Conservation (phyloP, 2,113 vertebrate genomes). For the Alligator sinensis region DNA sequence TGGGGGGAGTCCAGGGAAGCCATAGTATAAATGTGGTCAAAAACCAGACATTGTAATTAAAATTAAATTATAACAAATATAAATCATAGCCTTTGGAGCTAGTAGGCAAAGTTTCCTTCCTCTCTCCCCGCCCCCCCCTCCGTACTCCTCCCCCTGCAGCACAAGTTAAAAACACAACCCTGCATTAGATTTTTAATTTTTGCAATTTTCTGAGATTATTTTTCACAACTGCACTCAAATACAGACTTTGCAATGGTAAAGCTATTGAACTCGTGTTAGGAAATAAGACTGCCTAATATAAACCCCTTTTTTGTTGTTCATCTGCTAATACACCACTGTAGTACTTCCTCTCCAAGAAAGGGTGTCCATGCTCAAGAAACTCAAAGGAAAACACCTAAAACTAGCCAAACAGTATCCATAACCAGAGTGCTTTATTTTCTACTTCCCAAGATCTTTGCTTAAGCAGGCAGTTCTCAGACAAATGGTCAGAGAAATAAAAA, state of each 20-base stretch:
- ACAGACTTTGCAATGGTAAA: not conserved
- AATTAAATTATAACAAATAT: not conserved
- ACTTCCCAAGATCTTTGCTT: not conserved
- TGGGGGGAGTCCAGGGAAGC: not conserved
- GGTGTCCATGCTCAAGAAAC: not conserved
- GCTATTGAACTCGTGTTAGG: not conserved
- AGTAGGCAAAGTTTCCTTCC: no score
- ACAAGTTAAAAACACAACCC: not conserved
- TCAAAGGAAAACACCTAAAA: not conserved
- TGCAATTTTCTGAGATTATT: not conserved
- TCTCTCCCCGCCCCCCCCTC: no score
- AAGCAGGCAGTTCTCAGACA: rapidly evolving
- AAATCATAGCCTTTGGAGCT: not conserved
- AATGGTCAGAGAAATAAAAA: not conserved
- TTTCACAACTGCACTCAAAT: not conserved
- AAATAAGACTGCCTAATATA: not conserved
- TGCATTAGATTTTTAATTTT: not conserved
- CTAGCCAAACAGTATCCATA: not conserved
- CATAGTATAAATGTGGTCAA: not conserved
- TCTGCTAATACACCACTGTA: not conserved
- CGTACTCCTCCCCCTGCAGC: no score
- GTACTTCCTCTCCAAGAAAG: not conserved
- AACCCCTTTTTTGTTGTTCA: not conserved
- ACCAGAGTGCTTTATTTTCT: not conserved
- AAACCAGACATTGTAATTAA: not conserved